These are phyloP conservation scores for Ferrisia virgata DNA, from an alignment of 2,888 invertebrate genomes.

Conservation along the genomic window DNA sequence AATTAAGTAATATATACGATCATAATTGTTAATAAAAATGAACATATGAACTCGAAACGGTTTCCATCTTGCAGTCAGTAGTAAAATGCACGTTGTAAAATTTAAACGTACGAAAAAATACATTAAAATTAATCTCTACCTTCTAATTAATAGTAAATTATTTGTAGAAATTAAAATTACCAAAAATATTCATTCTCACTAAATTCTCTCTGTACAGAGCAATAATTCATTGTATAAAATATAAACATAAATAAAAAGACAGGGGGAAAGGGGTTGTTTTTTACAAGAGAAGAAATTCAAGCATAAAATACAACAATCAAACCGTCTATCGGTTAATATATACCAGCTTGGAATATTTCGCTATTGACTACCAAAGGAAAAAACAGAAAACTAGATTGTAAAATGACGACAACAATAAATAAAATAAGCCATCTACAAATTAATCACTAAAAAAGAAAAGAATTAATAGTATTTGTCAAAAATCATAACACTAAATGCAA, in stretches of 20 bases:
- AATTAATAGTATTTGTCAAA: constrained; percentile 9
- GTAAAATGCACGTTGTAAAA: background rate
- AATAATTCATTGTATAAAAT: constrained; percentile 3
- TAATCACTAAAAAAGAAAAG: background rate
- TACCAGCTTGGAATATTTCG: background rate
- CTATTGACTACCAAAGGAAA: background rate
- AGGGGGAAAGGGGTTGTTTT: background rate
- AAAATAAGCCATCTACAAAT: background rate
- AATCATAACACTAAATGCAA: constrained; percentile 13
- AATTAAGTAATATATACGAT: background rate
- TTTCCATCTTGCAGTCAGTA: background rate
- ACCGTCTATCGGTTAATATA: background rate
- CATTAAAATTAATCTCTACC: constrained; percentile 13
- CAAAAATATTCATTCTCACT: constrained; percentile 26
- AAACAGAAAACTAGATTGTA: background rate
- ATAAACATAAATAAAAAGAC: constrained; percentile 3
- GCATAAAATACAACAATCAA: background rate
- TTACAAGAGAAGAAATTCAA: background rate
- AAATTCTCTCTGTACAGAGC: constrained; percentile 8
- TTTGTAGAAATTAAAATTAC: constrained; percentile 23
- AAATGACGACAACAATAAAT: background rate
- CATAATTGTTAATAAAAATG: background rate
- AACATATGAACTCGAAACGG: background rate
- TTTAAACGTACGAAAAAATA: background rate
- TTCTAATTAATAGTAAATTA: background rate